Conservation (phyloP, 2,797 vertebrate genomes). For the Sphaeramia orbicularis region DNA sequence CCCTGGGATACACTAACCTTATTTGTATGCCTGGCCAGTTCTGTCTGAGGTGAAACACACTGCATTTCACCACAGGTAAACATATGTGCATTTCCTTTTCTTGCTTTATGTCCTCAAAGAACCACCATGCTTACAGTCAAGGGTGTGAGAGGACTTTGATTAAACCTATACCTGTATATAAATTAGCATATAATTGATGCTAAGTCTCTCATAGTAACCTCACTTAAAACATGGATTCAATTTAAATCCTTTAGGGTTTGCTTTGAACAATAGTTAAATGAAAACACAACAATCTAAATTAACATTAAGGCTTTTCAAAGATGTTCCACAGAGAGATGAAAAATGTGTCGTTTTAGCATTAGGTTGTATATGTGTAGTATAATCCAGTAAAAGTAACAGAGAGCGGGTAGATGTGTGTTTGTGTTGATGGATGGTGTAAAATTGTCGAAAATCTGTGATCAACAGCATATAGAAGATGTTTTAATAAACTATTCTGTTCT, state of each 20-base stretch:
- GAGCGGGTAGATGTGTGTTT: background rate
- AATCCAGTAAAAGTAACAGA: conserved; percentile 1
- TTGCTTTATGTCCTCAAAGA: conserved; percentile 24
- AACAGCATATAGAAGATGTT: background rate
- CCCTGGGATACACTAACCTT: conserved; percentile 53
- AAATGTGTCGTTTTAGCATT: background rate
- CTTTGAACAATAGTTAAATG: background rate
- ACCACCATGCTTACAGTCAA: background rate
- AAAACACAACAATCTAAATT: background rate
- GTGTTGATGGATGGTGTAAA: background rate
- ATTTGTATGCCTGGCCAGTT: conserved; percentile 66
- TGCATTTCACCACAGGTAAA: conserved; percentile 37
- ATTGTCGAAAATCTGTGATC: background rate
- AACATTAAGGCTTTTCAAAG: background rate
- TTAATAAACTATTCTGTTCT: background rate
- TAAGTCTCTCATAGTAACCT: background rate
- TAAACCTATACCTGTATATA: background rate
- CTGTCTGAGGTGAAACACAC: conserved; percentile 54
- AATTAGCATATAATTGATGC: background rate
- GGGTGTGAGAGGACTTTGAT: background rate
- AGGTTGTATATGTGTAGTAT: background rate
- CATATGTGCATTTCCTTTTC: conserved; percentile 25
- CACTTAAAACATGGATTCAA: background rate
- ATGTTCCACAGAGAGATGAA: background rate
- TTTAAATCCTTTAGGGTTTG: too few relatives aligned